Base-by-base conservation (phyloP, 2,113 vertebrate genomes). In the Sterna hirundo region DNA sequence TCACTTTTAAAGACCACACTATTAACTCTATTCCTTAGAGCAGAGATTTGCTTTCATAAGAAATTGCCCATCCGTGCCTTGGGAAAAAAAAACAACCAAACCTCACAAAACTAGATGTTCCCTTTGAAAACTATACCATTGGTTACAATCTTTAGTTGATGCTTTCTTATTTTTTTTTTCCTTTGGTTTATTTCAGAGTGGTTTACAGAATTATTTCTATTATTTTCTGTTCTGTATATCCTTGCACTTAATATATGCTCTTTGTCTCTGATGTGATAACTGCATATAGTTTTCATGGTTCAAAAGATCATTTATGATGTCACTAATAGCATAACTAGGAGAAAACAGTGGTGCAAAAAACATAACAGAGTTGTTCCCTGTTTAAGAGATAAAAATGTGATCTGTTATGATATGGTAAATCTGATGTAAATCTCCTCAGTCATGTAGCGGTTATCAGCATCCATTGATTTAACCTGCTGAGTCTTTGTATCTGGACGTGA, bases 41-140 rank as follows among this genome's bases (percentile, higher is more conserved):
- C 4, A 60, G 60, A 74, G 4, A 49, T 49, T 61, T 64, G 1
- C 74, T 93, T 86, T 70, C 4, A 26, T 62, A 81, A 62, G 16
- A 47, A 80, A 70, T 38, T n/a, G 2, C 17, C 7, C 21, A 65
- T 38, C 7, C 8, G 13, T 52, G 15, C 9, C 20, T 70, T 65
- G 6, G 9, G 3, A 1, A 2, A 4, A 32, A 54, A 65, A 15
- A 7, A 26, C 2, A 51, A 11, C 18, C 21, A 36, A 15, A 23
- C 8, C 34, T 38, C 2, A 9, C 9, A 54, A 61, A 72, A 11
- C 5, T 52, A 61, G 9, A 46, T 38, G 5, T 40, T 83, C 13
- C 9, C 5, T 72, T 57, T 94, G 36, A 66, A 90, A 94, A 40
- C 1, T 30, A 1, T 86, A 10, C 1, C 7, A 29, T 49, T 57